These are phyloP conservation scores for Chloroceryle amazona DNA, from an alignment of 2,797 vertebrate species.

Conservation along the genomic window DNA sequence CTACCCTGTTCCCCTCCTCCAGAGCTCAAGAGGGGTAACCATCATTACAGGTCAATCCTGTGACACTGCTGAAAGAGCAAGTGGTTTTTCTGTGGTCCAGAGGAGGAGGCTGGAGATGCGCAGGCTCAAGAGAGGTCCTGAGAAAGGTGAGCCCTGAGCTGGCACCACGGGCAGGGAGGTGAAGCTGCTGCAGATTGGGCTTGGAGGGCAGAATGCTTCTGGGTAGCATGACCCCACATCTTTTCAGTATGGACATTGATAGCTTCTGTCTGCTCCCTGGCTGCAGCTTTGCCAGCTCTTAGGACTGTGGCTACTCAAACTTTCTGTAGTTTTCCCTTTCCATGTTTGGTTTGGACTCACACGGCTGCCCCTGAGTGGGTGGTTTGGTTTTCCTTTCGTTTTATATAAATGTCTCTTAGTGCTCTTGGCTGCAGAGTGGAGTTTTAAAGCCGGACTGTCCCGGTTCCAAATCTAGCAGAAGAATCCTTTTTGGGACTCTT, in stretches of 20 bases:
- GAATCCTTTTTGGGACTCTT: background rate
- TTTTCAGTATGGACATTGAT: background rate
- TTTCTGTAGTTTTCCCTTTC: background rate
- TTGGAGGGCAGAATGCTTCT: background rate
- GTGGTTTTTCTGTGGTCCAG: too few relatives aligned
- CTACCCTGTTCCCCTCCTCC: accelerated
- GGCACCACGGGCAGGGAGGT: accelerated
- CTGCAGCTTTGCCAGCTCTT: background rate
- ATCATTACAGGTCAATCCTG: background rate
- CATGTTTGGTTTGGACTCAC: background rate
- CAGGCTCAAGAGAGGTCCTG: background rate
- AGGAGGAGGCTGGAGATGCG: background rate
- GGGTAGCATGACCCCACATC: background rate
- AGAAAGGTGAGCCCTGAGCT: background rate
- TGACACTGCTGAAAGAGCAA: background rate
- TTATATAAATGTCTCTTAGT: background rate
- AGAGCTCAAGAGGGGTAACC: background rate
- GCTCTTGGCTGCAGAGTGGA: background rate
- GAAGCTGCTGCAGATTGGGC: background rate
- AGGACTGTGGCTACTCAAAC: background rate
- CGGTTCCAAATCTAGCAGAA: background rate
- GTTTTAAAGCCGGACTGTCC: background rate
- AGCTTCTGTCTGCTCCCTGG: background rate
- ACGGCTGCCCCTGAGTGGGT: background rate
- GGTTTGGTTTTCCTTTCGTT: background rate